A percentile compares a stretch with the other conserved stretches of the same genome.
Conservation (phyloP, 1,140 invertebrate species). For the Drosophila seguyi region DNA sequence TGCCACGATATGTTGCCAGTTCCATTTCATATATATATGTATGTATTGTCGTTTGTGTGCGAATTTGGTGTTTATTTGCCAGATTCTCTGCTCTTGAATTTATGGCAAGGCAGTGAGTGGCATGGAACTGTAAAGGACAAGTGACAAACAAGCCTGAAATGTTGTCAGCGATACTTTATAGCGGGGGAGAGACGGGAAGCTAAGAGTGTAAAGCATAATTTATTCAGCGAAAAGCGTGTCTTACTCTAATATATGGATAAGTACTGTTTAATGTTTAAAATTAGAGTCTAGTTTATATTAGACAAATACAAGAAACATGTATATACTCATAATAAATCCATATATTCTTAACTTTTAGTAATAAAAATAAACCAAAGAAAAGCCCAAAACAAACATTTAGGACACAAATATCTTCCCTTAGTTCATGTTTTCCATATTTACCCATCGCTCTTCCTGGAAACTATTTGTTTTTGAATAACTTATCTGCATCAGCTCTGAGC, state of each 20-base stretch:
- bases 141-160: slow-evolving; percentile 31
- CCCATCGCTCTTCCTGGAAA: not conserved
- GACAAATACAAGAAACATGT: no score
- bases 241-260: not conserved
- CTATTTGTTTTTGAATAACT: not conserved
- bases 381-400: not conserved
- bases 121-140: slow-evolving; percentile 6
- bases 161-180: slow-evolving; percentile 24
- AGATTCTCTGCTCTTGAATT: slow-evolving; percentile 33
- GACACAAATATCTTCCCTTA: not conserved
- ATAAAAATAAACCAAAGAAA: not conserved
- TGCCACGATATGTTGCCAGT: slow-evolving; percentile 47
- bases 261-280: not conserved
- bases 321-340: no score
- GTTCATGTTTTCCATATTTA: not conserved
- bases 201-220: slow-evolving; percentile 10
- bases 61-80: slow-evolving; percentile 37
- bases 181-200: not conserved
- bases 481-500: not conserved
- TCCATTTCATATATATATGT: slow-evolving; percentile 10
- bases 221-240: slow-evolving; percentile 4
- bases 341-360: not conserved
- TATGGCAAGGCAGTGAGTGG: slow-evolving; percentile 21
- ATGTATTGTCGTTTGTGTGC: slow-evolving; percentile 2
- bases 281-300: not conserved